These are phyloP conservation scores for Amphipyra berbera DNA, from an alignment of 2,888 invertebrate species.

Conservation along the genomic window DNA sequence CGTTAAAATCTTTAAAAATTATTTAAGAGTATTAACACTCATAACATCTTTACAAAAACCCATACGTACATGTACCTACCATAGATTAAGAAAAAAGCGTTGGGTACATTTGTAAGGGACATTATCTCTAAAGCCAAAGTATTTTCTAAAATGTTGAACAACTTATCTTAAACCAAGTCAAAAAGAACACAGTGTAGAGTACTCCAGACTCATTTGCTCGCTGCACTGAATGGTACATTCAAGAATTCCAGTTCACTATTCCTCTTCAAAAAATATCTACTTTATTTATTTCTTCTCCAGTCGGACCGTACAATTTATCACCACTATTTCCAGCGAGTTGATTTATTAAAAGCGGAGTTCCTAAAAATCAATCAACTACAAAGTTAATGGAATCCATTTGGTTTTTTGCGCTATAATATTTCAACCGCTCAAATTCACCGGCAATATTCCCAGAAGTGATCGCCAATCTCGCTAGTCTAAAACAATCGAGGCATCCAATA, in stretches of 20 bases:
- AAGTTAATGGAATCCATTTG: background rate
- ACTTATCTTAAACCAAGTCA: slow-evolving; percentile 25
- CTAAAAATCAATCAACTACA: background rate
- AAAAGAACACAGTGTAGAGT: slow-evolving; percentile 13
- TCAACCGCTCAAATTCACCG: slow-evolving; percentile 9
- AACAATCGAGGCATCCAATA: slow-evolving; percentile 53
- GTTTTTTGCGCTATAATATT: background rate
- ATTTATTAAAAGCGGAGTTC: background rate
- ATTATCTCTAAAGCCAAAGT: slow-evolving; percentile 9
- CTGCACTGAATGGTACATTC: slow-evolving; percentile 16
- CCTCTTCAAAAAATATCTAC: background rate
- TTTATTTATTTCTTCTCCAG: background rate
- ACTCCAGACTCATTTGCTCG: slow-evolving; percentile 29
- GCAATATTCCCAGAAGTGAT: slow-evolving; percentile 15
- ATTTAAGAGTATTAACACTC: too few relatives aligned
- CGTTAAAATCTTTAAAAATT: too few relatives aligned
- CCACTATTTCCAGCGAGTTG: too few relatives aligned
- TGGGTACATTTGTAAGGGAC: slow-evolving; percentile 11
- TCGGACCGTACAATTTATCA: too few relatives aligned
- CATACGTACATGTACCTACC: too few relatives aligned
- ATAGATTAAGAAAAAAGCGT: too few relatives aligned
- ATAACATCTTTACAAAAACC: too few relatives aligned
- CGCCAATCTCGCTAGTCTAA: slow-evolving; percentile 35
- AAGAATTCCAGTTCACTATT: slow-evolving; percentile 3
- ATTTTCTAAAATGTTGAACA: background rate